A percentile compares a stretch with the other conserved stretches of the same genome.
Evolutionary conservation across 2,797 vertebrate species (phyloP).

Genomic region (Carcharodon carcharias): DNA sequence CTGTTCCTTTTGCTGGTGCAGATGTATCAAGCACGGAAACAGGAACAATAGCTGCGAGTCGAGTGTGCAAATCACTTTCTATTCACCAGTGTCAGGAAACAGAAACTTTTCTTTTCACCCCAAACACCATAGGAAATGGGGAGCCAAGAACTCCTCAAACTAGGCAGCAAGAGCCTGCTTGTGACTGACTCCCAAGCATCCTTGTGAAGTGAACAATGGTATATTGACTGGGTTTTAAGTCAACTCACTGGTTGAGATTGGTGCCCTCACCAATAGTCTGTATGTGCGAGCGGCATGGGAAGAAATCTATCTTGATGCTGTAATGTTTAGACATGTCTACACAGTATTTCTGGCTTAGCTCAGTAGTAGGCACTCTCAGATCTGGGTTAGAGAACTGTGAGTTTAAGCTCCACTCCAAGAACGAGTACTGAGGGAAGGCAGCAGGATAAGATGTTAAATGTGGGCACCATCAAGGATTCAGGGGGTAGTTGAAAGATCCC

Average conservation of each 20-base stretch:
- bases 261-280: not conserved
- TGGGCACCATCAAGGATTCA: not conserved
- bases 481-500: not conserved
- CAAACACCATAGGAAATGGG: not conserved
- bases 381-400: not conserved
- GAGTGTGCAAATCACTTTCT: not conserved
- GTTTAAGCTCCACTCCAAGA: not conserved
- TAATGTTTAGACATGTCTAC: not conserved
- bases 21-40: not conserved
- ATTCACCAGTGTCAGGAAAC: not conserved
- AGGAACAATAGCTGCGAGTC: not conserved
- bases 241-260: not conserved
- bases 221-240: not conserved
- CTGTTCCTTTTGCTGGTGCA: not conserved
- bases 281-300: not conserved
- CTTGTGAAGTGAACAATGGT: not conserved
- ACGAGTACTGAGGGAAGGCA: not conserved
- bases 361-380: not conserved
- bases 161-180: not conserved
- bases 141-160: not conserved
- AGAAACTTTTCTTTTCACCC: not conserved
- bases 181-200: not conserved
- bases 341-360: not conserved
- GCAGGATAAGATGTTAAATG: not conserved
- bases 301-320: not conserved